Percentiles rank a stretch among this genome's conserved stretches.
Evolutionary conservation across 2,113 vertebrate genomes (phyloP).

Genomic region (Thymallus thymallus): DNA sequence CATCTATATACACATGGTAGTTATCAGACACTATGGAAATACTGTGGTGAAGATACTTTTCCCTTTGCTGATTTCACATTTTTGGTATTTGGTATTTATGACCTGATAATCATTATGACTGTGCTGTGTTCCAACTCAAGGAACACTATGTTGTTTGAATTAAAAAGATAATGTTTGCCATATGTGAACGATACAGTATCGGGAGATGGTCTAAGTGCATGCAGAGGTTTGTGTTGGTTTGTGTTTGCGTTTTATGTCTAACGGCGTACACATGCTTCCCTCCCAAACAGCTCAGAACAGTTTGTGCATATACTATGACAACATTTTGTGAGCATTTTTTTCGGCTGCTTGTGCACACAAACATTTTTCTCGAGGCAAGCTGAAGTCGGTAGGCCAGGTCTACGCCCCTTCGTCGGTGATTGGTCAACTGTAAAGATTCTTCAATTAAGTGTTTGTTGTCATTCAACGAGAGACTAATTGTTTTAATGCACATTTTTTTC

Average conservation of each 20-base stretch:
- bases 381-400: no score
- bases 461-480: no score
- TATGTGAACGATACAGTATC: slow-evolving; percentile 44
- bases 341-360: no score
- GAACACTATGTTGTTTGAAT: slow-evolving; percentile 34
- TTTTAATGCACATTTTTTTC: no score
- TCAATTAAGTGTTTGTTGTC: no score
- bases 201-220: slow-evolving; percentile 4
- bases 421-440: no score
- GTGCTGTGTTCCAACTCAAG: slow-evolving; percentile 46
- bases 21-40: slow-evolving; percentile 69
- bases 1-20: slow-evolving; percentile 67
- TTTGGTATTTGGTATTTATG: slow-evolving; percentile 61
- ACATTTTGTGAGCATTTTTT: no score
- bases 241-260: neutral
- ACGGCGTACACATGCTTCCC: no score
- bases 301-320: no score
- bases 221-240: neutral
- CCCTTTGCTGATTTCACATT: neutral
- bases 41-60: slow-evolving; percentile 62
- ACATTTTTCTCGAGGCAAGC: no score
- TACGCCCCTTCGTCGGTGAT: no score
- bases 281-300: no score
- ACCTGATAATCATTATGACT: slow-evolving; percentile 53
- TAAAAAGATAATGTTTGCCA: slow-evolving; percentile 45